These are phyloP conservation scores for Pararge aegeria DNA, from an alignment of 1,140 invertebrate genomes.

Conservation along the genomic window DNA sequence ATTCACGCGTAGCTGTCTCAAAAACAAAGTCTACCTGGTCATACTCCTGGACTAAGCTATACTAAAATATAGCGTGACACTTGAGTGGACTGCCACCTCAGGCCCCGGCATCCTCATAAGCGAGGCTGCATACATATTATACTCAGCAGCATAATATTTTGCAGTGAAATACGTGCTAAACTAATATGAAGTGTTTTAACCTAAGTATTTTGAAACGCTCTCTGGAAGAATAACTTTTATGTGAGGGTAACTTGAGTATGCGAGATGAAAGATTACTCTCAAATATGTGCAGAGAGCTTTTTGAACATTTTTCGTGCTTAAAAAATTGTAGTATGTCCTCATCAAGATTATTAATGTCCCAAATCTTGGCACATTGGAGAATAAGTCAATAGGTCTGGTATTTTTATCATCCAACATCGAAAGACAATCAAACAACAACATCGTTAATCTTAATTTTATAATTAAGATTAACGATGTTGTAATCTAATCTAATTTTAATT, in stretches of 20 bases:
- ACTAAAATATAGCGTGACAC: not conserved
- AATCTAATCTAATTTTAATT: too few relatives aligned
- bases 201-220: not conserved
- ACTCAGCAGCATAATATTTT: conserved; percentile 1
- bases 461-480: too few relatives aligned
- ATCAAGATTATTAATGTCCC: too few relatives aligned
- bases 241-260: not conserved
- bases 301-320: not conserved
- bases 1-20: too few relatives aligned
- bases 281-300: not conserved
- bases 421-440: too few relatives aligned
- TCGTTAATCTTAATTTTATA: too few relatives aligned
- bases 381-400: too few relatives aligned
- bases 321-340: too few relatives aligned
- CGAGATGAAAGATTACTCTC: not conserved
- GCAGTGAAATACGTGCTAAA: not conserved
- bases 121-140: conserved; percentile 3
- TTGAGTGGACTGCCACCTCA: not conserved
- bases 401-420: too few relatives aligned
- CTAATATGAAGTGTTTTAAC: not conserved
- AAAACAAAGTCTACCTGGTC: too few relatives aligned
- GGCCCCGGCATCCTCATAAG: not conserved
- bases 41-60: too few relatives aligned
- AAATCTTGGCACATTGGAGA: too few relatives aligned
- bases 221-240: not conserved